A percentile compares a stretch with the other conserved stretches of the same genome.
These are phyloP conservation scores for Tetragonula clypearis DNA, from an alignment of 1,140 invertebrate species.

Conservation along the genomic window DNA sequence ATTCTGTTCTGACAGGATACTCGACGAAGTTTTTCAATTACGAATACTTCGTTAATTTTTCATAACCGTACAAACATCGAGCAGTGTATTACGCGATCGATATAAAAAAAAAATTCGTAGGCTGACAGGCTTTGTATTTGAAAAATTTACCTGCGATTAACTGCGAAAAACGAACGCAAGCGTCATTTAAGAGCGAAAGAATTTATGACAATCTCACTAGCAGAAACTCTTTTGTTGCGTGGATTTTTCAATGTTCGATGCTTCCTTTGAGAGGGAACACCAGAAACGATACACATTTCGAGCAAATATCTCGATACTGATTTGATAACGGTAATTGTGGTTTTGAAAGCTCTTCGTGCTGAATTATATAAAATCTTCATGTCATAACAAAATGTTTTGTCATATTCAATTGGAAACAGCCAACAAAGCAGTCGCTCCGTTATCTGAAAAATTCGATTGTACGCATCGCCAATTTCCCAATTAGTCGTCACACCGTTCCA, in stretches of 20 bases:
- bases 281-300: background rate
- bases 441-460: conserved; percentile 40
- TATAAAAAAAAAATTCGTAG: background rate
- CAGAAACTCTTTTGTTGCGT: too few relatives aligned
- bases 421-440: conserved; percentile 26
- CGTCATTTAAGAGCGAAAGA: background rate
- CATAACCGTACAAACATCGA: too few relatives aligned
- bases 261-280: background rate
- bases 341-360: background rate
- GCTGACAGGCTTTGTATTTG: background rate
- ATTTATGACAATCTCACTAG: background rate
- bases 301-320: background rate
- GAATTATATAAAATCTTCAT: conserved; percentile 34
- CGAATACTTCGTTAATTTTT: too few relatives aligned
- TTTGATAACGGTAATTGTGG: conserved; percentile 4
- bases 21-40: background rate
- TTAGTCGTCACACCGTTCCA: conserved; percentile 11
- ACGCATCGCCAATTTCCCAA: conserved; percentile 9
- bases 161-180: background rate
- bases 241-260: background rate
- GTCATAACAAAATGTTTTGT: conserved; percentile 24
- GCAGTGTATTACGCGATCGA: too few relatives aligned
- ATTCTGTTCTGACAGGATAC: background rate
- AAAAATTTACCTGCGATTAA: background rate
- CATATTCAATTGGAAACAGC: conserved; percentile 25